Evolutionary conservation across 1,140 invertebrate genomes (phyloP).

Genomic region (Monochamus saltuarius): DNA sequence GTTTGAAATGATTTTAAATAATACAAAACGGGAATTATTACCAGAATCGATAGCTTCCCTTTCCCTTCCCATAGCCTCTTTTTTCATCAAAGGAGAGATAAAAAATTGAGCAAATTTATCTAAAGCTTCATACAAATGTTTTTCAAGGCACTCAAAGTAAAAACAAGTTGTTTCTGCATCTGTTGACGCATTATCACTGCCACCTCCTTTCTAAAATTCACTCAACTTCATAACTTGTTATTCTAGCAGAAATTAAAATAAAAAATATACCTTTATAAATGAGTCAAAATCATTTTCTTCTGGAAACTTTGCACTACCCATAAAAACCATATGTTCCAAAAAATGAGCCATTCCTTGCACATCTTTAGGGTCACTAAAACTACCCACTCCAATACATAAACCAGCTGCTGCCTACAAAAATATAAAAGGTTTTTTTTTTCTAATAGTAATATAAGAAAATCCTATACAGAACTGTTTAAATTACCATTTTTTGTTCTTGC

Average conservation of each 20-base stretch:
- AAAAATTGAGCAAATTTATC: conserved; percentile 92
- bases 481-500: conserved; percentile 16
- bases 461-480: not conserved
- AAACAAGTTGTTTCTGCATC: conserved; percentile 84
- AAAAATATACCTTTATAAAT: conserved; percentile 59
- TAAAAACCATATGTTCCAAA: conserved; percentile 95
- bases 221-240: conserved; percentile 2
- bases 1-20: too few species aligned
- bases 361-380: conserved; percentile 70
- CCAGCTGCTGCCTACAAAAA: conserved; percentile 66
- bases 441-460: conserved; percentile 2
- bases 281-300: conserved; percentile 84
- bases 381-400: conserved; percentile 69
- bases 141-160: conserved; percentile 84
- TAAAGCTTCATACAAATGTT: conserved; percentile 70
- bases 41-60: conserved; percentile 91
- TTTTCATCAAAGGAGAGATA: conserved; percentile 81
- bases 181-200: conserved; percentile 79
- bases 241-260: not conserved
- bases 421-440: conserved; percentile 9
- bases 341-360: conserved; percentile 89
- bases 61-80: conserved; percentile 84
- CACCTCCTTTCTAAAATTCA: conserved; percentile 66
- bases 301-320: conserved; percentile 86
- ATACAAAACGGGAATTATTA: too few species aligned